phyloP scores from a whole-genome alignment of 2,888 invertebrate species.

The Ophion slaviceki region DNA sequence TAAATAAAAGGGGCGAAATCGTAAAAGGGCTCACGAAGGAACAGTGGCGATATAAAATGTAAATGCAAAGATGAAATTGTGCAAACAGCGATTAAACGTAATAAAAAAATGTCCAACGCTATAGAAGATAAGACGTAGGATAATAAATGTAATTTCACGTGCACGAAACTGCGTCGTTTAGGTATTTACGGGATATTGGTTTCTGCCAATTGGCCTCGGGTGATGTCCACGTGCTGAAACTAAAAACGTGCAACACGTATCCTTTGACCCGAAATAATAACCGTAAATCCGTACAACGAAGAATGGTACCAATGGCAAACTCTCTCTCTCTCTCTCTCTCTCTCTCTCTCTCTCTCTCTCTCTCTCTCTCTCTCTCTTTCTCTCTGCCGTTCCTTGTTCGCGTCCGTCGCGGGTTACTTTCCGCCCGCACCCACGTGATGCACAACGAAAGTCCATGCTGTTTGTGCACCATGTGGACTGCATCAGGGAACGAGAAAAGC shows the following conservation, averaged over 20 bases:
- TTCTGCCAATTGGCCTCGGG: not conserved
- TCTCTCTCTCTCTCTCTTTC: not conserved
- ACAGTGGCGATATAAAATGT: no score
- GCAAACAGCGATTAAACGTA: no score
- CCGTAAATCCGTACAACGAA: constrained; percentile 45
- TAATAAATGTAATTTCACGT: no score
- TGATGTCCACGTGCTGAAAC: not conserved
- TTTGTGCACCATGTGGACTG: constrained; percentile 8
- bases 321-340: not conserved
- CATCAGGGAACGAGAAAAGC: constrained; percentile 31
- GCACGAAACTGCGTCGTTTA: no score
- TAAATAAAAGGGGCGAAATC: no score
- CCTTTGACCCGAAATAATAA: constrained; percentile 48
- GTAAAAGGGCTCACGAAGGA: no score
- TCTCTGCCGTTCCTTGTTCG: constrained; percentile 19
- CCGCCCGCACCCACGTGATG: constrained; percentile 20
- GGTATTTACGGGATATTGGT: constrained; percentile 1
- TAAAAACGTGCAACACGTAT: constrained; percentile 21
- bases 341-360: not conserved
- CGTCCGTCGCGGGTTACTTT: constrained; percentile 34
- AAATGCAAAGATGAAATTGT: no score
- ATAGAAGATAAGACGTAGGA: no score
- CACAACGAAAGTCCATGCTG: constrained; percentile 53
- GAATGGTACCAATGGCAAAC: constrained; percentile 7
- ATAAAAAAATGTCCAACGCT: no score